phyloP scores from a whole-genome alignment of 2,888 invertebrate species.

The Philhelius pedissequus region DNA sequence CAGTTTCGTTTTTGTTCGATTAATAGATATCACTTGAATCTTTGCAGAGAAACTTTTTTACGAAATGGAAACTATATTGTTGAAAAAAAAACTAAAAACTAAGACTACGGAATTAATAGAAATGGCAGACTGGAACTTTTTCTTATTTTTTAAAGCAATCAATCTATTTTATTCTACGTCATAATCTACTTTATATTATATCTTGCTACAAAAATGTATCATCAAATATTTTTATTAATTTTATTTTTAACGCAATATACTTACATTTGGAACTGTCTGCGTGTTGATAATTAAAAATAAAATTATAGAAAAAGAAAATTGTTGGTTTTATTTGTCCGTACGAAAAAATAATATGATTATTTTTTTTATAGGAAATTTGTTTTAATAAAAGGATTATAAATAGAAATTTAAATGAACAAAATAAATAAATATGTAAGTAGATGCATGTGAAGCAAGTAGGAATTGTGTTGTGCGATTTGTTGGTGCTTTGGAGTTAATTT shows the following conservation, averaged over 20 bases:
- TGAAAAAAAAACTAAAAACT: background rate
- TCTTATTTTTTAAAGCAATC: constrained; percentile 16
- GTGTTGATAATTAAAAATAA: constrained; percentile 73
- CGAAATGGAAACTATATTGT: background rate
- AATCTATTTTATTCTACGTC: constrained; percentile 28
- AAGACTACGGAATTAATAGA: background rate
- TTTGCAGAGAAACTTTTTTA: background rate
- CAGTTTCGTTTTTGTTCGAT: background rate
- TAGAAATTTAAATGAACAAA: constrained; percentile 7
- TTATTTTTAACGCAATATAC: constrained; percentile 71
- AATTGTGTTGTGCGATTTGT: background rate
- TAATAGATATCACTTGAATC: too few relatives aligned
- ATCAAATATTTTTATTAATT: constrained; percentile 19
- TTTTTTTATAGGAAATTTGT: constrained; percentile 17
- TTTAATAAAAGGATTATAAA: constrained; percentile 34
- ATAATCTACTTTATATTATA: background rate
- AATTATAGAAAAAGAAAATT: constrained; percentile 70
- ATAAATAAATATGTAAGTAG: background rate
- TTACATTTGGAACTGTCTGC: constrained; percentile 79
- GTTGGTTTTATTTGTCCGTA: constrained; percentile 45
- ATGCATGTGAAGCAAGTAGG: background rate
- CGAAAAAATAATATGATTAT: constrained; percentile 34
- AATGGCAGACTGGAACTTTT: background rate
- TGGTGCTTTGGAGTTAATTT: background rate
- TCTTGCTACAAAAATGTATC: constrained; percentile 20